phyloP scores from a whole-genome alignment of 2,888 invertebrate genomes.

The Drosophila trichaetosa region DNA sequence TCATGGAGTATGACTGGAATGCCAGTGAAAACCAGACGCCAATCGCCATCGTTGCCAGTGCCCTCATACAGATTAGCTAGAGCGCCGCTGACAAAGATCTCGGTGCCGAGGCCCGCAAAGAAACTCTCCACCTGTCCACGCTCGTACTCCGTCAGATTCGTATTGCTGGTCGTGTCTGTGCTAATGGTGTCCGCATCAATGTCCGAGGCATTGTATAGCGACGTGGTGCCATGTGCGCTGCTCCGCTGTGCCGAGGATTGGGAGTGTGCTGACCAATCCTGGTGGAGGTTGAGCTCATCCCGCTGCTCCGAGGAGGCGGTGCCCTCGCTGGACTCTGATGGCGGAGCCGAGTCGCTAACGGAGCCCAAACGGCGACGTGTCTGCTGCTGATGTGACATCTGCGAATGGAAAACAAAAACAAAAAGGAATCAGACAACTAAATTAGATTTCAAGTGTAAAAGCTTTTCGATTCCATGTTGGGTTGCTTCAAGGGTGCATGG shows the following conservation, averaged over 20 bases:
- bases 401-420: conserved; percentile 14
- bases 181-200: conserved; percentile 84
- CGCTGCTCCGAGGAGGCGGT: conserved; percentile 85
- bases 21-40: conserved; percentile 91
- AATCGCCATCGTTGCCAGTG: conserved; percentile 87
- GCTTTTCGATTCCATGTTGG: conserved; percentile 61
- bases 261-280: conserved; percentile 66
- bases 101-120: conserved; percentile 91
- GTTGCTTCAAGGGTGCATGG: background rate
- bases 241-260: conserved; percentile 67
- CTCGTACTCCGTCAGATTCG: conserved; percentile 87
- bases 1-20: conserved; percentile 92
- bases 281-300: conserved; percentile 71
- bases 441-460: conserved; percentile 74
- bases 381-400: conserved; percentile 83
- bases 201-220: conserved; percentile 83
- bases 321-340: conserved; percentile 86
- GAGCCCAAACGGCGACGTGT: conserved; percentile 87
- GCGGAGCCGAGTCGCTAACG: conserved; percentile 87
- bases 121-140: conserved; percentile 90
- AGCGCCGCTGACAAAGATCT: conserved; percentile 91
- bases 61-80: conserved; percentile 90
- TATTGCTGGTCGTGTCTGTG: conserved; percentile 84
- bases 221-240: conserved; percentile 80
- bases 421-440: conserved; percentile 19